phyloP scores from a whole-genome alignment of 2,888 invertebrate species.

The Campopleginae sp. region DNA sequence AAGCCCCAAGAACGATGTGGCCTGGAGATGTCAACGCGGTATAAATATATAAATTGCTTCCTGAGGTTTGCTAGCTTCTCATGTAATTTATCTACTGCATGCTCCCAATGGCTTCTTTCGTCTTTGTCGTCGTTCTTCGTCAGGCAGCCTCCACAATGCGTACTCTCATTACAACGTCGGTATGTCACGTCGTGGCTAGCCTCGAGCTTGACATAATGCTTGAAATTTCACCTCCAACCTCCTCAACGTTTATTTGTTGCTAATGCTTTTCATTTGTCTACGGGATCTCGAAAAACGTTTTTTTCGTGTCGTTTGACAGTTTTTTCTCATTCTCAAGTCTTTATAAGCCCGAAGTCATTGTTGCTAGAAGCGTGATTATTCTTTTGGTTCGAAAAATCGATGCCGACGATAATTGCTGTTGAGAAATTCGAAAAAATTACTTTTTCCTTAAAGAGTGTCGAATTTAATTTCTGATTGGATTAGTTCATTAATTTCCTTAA shows the following conservation, averaged over 20 bases:
- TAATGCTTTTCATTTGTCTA: slow-evolving; percentile 1
- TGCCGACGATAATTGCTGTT: not conserved
- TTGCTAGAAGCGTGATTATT: not conserved
- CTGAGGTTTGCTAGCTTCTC: not conserved
- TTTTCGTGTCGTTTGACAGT: not conserved
- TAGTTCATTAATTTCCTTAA: not conserved
- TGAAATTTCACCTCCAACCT: slow-evolving; percentile 20
- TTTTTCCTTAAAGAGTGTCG: not conserved
- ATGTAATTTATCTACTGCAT: slow-evolving; percentile 10
- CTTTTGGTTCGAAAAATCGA: not conserved
- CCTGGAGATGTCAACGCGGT: not conserved
- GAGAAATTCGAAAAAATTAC: not conserved
- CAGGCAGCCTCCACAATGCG: slow-evolving; percentile 7
- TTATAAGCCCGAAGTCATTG: not conserved
- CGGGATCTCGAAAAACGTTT: not conserved
- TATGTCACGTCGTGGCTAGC: slow-evolving; percentile 14
- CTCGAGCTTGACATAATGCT: slow-evolving; percentile 29
- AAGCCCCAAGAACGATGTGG: not conserved
- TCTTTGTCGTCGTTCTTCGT: not conserved
- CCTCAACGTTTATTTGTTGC: slow-evolving; percentile 32
- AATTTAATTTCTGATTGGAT: not conserved
- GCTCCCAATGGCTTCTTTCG: not conserved
- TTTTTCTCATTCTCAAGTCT: not conserved
- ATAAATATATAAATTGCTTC: not conserved
- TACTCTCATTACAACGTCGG: slow-evolving; percentile 33